phyloP scores from a whole-genome alignment of 2,888 invertebrate genomes.

The Leptinotarsa haldemani region DNA sequence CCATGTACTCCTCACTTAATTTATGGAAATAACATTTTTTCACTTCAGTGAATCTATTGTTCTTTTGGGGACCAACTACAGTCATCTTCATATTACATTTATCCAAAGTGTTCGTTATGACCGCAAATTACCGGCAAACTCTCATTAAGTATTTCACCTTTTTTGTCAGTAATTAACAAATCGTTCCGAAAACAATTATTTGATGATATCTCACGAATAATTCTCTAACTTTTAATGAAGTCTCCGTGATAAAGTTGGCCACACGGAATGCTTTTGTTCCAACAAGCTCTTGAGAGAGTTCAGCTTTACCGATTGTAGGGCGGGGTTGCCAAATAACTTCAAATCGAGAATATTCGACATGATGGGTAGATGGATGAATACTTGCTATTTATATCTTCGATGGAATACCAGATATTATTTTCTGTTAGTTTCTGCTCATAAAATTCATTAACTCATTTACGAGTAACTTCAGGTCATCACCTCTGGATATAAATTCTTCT shows the following conservation, averaged over 20 bases:
- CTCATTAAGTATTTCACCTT: slow-evolving; percentile 30
- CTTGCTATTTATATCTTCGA: too few species aligned
- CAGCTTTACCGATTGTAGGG: not conserved
- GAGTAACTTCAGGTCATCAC: too few species aligned
- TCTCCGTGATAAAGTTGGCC: slow-evolving; percentile 21
- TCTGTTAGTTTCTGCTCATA: too few species aligned
- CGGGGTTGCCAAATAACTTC: not conserved
- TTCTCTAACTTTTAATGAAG: slow-evolving; percentile 44
- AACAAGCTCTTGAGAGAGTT: not conserved
- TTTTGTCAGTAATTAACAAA: slow-evolving; percentile 36
- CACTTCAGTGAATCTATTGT: too few species aligned
- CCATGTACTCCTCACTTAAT: too few species aligned
- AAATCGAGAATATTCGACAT: too few species aligned
- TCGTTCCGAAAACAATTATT: slow-evolving; percentile 41
- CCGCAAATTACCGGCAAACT: slow-evolving; percentile 30
- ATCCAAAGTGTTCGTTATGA: not conserved
- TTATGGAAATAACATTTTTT: too few species aligned
- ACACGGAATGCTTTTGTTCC: slow-evolving; percentile 18
- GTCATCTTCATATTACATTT: not conserved
- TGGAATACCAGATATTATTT: too few species aligned
- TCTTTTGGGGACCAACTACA: too few species aligned
- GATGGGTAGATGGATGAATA: too few species aligned
- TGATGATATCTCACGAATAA: slow-evolving; percentile 37
- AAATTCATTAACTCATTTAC: too few species aligned
- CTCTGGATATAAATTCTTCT: too few species aligned